phyloP scores from a whole-genome alignment of 2,797 vertebrate species.

The Paramormyrops hopkinsi region DNA sequence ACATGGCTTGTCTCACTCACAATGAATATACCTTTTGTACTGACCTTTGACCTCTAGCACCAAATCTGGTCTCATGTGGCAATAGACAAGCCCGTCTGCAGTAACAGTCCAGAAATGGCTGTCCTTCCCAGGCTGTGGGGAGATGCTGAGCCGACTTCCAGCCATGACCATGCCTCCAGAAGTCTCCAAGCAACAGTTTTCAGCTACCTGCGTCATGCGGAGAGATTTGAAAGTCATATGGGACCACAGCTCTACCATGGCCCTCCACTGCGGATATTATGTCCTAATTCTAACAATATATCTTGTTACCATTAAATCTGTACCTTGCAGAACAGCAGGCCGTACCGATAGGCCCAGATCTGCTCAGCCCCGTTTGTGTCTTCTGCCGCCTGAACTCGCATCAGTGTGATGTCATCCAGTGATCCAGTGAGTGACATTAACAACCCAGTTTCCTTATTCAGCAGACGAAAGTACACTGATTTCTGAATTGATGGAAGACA shows the following conservation, averaged over 20 bases:
- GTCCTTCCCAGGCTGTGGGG: slow-evolving; percentile 55
- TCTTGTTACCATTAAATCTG: background rate
- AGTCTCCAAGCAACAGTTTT: slow-evolving; percentile 77
- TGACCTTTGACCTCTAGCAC: slow-evolving; percentile 93
- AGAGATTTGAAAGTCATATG: background rate
- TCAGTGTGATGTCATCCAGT: slow-evolving; percentile 76
- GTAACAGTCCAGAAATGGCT: slow-evolving; percentile 78
- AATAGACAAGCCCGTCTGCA: slow-evolving; percentile 73
- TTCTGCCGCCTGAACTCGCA: slow-evolving; percentile 76
- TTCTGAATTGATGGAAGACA: background rate
- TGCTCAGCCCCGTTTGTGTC: slow-evolving; percentile 71
- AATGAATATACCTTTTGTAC: slow-evolving; percentile 18
- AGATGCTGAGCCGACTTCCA: slow-evolving; percentile 74
- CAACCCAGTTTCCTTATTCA: slow-evolving; percentile 71
- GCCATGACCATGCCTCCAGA: slow-evolving; percentile 71
- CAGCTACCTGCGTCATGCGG: slow-evolving; percentile 64
- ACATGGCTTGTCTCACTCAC: background rate
- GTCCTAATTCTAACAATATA: background rate
- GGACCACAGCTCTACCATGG: background rate
- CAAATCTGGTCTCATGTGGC: slow-evolving; percentile 64
- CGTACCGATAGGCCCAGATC: slow-evolving; percentile 83
- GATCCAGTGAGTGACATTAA: slow-evolving; percentile 79
- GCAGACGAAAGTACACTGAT: slow-evolving; percentile 70
- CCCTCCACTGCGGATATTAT: background rate
- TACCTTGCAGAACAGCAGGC: slow-evolving; percentile 79